A percentile compares a stretch with the other conserved stretches of the same genome.
Conservation (phyloP, 2,888 invertebrate species). For the Dynastes hyllus region DNA sequence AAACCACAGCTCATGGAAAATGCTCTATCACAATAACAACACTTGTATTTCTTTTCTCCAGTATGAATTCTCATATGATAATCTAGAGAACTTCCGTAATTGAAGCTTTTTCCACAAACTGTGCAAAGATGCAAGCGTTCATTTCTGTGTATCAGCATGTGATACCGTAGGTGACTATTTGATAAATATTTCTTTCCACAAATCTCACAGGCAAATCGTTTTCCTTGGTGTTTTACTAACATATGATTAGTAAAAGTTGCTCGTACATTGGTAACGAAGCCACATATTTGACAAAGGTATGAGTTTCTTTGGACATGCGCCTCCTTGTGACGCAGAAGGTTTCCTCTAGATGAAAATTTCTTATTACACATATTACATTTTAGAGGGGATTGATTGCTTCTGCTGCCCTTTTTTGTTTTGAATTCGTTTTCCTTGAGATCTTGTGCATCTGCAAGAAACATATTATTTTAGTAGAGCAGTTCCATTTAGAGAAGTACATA, state of each 20-base stretch:
- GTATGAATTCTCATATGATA: conserved; percentile 64
- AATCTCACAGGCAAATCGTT: conserved; percentile 75
- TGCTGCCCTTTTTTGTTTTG: not conserved
- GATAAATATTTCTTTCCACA: conserved; percentile 82
- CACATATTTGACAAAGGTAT: conserved; percentile 61
- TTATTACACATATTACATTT: conserved; percentile 50
- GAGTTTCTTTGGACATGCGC: conserved; percentile 51
- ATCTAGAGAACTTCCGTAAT: conserved; percentile 78
- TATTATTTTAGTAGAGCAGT: not conserved
- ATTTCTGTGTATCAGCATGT: conserved; percentile 85
- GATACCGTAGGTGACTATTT: conserved; percentile 81
- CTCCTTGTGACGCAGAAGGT: conserved; percentile 54
- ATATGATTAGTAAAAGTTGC: conserved; percentile 59
- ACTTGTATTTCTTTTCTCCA: conserved; percentile 61
- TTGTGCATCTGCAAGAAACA: not conserved
- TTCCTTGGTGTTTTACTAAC: conserved; percentile 69
- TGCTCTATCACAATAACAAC: conserved; percentile 59
- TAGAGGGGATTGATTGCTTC: conserved; percentile 49
- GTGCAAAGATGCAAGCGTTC: conserved; percentile 84
- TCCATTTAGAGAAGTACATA: too few relatives aligned
- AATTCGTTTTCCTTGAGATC: not conserved
- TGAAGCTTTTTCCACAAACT: conserved; percentile 88
- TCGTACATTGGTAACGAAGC: conserved; percentile 56
- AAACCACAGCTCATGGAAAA: conserved; percentile 72
- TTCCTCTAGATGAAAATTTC: conserved; percentile 45